phyloP scores from a whole-genome alignment of 2,888 invertebrate species.

The Pristionchus arcanus region DNA sequence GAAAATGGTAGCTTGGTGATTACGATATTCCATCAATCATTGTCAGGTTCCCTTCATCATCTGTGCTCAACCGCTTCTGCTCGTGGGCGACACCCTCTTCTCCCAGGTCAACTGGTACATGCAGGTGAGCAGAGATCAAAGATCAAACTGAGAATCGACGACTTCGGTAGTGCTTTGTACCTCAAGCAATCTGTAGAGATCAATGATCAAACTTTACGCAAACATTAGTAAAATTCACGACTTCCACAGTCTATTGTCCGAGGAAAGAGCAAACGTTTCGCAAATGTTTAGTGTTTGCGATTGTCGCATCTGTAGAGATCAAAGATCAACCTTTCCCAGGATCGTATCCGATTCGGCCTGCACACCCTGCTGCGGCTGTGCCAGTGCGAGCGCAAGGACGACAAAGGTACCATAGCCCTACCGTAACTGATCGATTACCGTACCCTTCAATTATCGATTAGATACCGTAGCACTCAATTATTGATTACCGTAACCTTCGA shows the following conservation, averaged over 20 bases:
- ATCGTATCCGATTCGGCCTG: conserved; percentile 38
- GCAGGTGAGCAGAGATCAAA: conserved; percentile 47
- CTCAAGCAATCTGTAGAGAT: no score
- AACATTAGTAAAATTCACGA: no score
- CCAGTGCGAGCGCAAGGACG: background rate
- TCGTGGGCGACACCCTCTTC: conserved; percentile 43
- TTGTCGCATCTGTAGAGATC: background rate
- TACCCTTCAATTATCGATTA: background rate
- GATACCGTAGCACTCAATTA: background rate
- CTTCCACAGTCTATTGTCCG: no score
- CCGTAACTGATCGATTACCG: background rate
- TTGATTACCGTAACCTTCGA: background rate
- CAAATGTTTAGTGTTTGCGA: no score
- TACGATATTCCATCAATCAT: background rate
- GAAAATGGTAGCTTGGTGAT: background rate
- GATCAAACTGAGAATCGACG: no score
- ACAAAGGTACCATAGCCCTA: background rate
- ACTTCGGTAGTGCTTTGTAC: no score
- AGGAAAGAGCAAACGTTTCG: background rate
- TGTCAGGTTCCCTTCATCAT: conserved; percentile 39
- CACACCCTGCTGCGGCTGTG: conserved; percentile 30
- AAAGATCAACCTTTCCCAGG: background rate
- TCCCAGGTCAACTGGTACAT: conserved; percentile 48
- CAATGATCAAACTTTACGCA: no score
- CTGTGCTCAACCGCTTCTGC: conserved; percentile 7